These are phyloP conservation scores for Pterocles burchelli DNA, from an alignment of 2,113 vertebrate genomes.

Conservation along the genomic window DNA sequence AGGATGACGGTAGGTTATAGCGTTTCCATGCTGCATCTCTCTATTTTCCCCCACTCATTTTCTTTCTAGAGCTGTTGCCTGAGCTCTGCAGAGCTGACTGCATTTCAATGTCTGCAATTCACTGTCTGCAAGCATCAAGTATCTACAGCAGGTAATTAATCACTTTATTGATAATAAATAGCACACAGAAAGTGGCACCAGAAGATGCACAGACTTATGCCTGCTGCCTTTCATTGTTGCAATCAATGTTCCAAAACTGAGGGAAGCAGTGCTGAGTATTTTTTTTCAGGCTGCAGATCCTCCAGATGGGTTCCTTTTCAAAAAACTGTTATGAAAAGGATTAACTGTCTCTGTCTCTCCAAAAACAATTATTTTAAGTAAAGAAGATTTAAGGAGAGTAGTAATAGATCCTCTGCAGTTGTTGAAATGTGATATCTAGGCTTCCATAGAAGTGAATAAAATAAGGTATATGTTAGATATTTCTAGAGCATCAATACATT, in stretches of 20 bases:
- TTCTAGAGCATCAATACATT: not conserved
- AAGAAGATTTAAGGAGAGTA: not conserved
- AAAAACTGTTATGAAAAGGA: constrained; percentile 7
- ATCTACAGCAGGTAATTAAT: constrained; percentile 10
- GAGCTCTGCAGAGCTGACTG: constrained; percentile 33
- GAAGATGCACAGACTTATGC: not conserved
- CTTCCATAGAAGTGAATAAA: not conserved
- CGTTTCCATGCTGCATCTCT: constrained; percentile 4
- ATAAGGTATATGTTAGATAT: not conserved
- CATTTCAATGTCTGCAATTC: not conserved
- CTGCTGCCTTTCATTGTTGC: not conserved
- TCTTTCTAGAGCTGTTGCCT: constrained; percentile 9
- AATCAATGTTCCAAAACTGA: not conserved
- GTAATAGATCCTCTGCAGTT: not conserved
- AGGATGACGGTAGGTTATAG: constrained; percentile 87
- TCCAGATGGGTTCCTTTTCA: not conserved
- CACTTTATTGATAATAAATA: not conserved
- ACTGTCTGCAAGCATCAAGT: not conserved
- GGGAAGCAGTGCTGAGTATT: not conserved
- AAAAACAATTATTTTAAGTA: not conserved
- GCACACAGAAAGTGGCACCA: not conserved
- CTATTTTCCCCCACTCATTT: not conserved
- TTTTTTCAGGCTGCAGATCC: not conserved
- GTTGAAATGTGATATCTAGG: not conserved
- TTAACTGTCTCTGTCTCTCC: not conserved